These are phyloP conservation scores for Stictocephala bisonia DNA, from an alignment of 2,888 invertebrate genomes.

Conservation along the genomic window DNA sequence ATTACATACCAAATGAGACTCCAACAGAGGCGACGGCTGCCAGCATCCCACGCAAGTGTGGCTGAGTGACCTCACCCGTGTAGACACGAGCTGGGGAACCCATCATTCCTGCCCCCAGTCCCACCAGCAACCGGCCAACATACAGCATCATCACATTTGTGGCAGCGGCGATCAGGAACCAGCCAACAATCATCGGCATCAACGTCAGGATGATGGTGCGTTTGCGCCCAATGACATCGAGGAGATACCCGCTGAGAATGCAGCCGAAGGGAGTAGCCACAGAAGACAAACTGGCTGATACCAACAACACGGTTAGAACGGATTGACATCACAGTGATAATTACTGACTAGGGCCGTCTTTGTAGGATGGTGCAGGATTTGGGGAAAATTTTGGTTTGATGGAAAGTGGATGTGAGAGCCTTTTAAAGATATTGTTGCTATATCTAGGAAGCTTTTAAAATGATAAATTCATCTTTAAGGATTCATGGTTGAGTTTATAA, in stretches of 20 bases:
- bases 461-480: too few species aligned
- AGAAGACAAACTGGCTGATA: slow-evolving; percentile 73
- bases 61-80: slow-evolving; percentile 78
- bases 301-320: too few species aligned
- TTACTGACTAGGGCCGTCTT: too few species aligned
- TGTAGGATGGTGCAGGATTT: too few species aligned
- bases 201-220: slow-evolving; percentile 74
- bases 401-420: too few species aligned
- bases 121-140: slow-evolving; percentile 71
- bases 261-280: slow-evolving; percentile 78
- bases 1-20: slow-evolving; percentile 72
- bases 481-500: too few species aligned
- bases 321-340: too few species aligned
- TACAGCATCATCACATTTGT: slow-evolving; percentile 73
- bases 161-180: slow-evolving; percentile 73
- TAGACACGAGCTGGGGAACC: slow-evolving; percentile 78
- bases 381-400: too few species aligned
- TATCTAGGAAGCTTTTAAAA: too few species aligned
- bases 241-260: slow-evolving; percentile 75
- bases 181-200: slow-evolving; percentile 76
- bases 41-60: slow-evolving; percentile 79
- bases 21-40: slow-evolving; percentile 78
- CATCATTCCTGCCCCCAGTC: slow-evolving; percentile 79
- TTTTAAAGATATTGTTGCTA: too few species aligned
- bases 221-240: slow-evolving; percentile 76